phyloP scores from a whole-genome alignment of 2,797 vertebrate species.

The Macropodus opercularis region DNA sequence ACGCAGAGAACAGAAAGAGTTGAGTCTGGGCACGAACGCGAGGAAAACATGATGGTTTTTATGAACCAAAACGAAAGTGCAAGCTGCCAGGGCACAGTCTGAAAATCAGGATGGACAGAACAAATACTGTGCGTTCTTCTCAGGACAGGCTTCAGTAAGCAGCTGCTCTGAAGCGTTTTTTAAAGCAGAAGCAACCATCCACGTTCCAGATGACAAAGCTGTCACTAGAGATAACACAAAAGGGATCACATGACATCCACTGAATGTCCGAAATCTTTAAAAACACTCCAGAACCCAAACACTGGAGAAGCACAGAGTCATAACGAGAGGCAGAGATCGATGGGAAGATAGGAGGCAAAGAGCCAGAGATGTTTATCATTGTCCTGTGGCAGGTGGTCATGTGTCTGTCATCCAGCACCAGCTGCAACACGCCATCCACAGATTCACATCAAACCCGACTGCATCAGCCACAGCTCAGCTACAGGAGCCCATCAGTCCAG shows the following conservation, averaged over 20 bases:
- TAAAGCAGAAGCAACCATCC: not conserved
- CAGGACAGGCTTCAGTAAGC: not conserved
- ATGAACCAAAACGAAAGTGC: not conserved
- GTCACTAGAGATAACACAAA: not conserved
- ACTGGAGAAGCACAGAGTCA: not conserved
- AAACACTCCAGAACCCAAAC: no score
- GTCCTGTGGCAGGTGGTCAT: not conserved
- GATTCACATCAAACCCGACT: no score
- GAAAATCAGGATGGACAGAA: not conserved
- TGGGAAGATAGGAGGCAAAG: fast-evolving
- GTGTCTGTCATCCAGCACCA: not conserved
- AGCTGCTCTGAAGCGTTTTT: not conserved
- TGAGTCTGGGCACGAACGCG: not conserved
- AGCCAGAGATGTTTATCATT: not conserved
- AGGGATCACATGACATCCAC: no score
- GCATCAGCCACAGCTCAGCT: not conserved
- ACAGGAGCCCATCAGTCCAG: no score
- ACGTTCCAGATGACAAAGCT: slow-evolving; percentile 1
- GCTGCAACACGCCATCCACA: not conserved
- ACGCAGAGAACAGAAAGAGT: slow-evolving; percentile 7
- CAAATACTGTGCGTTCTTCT: not conserved
- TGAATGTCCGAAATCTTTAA: no score
- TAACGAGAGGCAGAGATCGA: not conserved
- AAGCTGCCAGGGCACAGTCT: not conserved
- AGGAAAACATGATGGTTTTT: not conserved